Evolutionary conservation across 2,113 vertebrate genomes (phyloP), one percentile per base, ranked within the genome.

Genomic region (Lynx canadensis): DNA sequence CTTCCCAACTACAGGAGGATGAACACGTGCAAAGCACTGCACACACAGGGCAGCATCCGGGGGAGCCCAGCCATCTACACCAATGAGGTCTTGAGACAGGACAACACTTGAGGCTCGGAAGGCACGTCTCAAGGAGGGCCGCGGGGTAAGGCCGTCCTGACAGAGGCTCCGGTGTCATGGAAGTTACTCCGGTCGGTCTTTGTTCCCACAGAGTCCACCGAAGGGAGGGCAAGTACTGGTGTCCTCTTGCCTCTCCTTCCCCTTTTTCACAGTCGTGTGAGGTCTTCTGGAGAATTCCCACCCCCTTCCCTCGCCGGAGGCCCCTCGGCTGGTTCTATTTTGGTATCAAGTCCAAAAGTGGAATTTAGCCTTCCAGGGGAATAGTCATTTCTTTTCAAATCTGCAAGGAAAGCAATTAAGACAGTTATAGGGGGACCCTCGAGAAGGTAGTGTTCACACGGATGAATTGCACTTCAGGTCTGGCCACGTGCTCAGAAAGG

Each of bases 361-460:
- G 97, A 95, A 98, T 98, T 97, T 2, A 92, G 89, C 41, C 84
- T 98, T 98, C 98, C 98, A 23, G 98, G 94, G n/a, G 90, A 97
- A 98, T 98, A 99, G 97, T 98, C 96, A 88, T 97, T 98, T 97
- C 98, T 99, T 98, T 99, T 99, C 97, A 99, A 98, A 99, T 99
- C 99, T 99, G 97, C 97, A 98, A 97, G 63, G 84, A 97, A 98
- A 98, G 97, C 38, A 97, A 92, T 90, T 86, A 92, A 85, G 96
- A 41, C 0, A 0, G 29, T 93, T 76, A 93, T 0, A 86, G 36
- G 33, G 33, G 50, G 23, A 41, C 27, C 33, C 25, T 86, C 23
- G 38, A 65, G 52, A 90, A 68, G n/a, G 29, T 3, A 71, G 11
- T 45, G 45, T 82, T 68, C 60, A 18, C 45, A 63, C 4, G 45